Evolutionary conservation across 37 sponge, comb jelly and placozoan species (phyloP), one percentile per base, ranked within the genome.

Genomic region (Chondrilla cf. caribensis): DNA sequence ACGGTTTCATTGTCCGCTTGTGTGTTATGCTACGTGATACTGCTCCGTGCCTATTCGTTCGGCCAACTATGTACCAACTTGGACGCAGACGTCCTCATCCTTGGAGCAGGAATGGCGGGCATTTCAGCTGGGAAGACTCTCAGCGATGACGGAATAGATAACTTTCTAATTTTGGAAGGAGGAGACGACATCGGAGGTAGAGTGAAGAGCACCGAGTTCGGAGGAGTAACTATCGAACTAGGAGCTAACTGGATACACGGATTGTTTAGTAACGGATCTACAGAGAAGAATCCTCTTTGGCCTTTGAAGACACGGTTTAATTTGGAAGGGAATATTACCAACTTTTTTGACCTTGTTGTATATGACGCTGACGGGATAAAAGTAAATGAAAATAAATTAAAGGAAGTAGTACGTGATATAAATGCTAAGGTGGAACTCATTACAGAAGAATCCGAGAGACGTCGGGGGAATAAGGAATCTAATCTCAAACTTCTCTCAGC

Each of bases 31-130:
- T n/a, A n/a, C n/a, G n/a, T n/a, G n/a, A n/a, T n/a, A n/a, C n/a
- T n/a, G n/a, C n/a, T n/a, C n/a, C n/a, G n/a, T n/a, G n/a, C n/a
- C n/a, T n/a, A n/a, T n/a, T n/a, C 11, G 11, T 47, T 47, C 9
- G 11, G 51, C 51, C 6, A 47, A 11, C 18, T 19, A 62, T 62
- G 64, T 62, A 62, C 29, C 43, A 17, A n/a, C 0, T 73, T 73
- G 9, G 88, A 91, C 60, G 70, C 88, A 17, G 79, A 87, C 36
- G 91, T 91, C 0, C 82, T 91, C 24, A 87, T 91, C 43, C 39
- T 91, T 28, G 91, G 91, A 5, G 91, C 88, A 9, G 91, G 91
- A 0, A 76, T 91, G 57, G 31, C 91, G 0, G 91, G 91, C 39
- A 84, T 91, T 44, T 17, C 58, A 17, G 91, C 88, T n/a, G 91